Evolutionary conservation across 2,888 invertebrate species (phyloP).

Genomic region (Plebejus argus): DNA sequence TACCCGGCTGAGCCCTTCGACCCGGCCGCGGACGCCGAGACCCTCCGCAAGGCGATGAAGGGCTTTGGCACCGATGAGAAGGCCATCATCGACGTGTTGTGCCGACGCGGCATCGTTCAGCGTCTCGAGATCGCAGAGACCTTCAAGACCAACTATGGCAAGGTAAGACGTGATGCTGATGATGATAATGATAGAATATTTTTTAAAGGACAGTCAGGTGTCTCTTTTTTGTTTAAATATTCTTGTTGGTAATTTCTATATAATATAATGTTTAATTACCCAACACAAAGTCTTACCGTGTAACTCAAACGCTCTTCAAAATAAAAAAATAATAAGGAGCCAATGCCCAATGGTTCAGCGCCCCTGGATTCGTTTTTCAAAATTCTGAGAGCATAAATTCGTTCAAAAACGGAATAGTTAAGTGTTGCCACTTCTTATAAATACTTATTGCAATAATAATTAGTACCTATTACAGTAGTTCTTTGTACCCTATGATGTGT

Average conservation of each 20-base stretch:
- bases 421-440: neutral
- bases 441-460: neutral
- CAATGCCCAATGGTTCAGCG: neutral
- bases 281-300: neutral
- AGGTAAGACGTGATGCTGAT: conserved; percentile 74
- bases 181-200: neutral
- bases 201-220: neutral
- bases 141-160: conserved; percentile 96
- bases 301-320: neutral
- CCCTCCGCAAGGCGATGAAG: conserved; percentile 94
- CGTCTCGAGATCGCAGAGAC: conserved; percentile 93
- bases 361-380: neutral
- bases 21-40: conserved; percentile 90
- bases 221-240: neutral
- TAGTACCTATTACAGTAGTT: neutral
- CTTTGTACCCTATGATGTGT: neutral
- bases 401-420: neutral
- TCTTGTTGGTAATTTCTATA: neutral
- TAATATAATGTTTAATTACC: neutral
- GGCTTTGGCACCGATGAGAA: conserved; percentile 96
- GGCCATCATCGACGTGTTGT: conserved; percentile 93
- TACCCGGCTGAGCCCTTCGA: conserved; percentile 93
- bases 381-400: neutral
- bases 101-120: conserved; percentile 93
- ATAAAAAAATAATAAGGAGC: neutral